Conservation (phyloP, 2,888 invertebrate species). For the Ptilodon capucinus region DNA sequence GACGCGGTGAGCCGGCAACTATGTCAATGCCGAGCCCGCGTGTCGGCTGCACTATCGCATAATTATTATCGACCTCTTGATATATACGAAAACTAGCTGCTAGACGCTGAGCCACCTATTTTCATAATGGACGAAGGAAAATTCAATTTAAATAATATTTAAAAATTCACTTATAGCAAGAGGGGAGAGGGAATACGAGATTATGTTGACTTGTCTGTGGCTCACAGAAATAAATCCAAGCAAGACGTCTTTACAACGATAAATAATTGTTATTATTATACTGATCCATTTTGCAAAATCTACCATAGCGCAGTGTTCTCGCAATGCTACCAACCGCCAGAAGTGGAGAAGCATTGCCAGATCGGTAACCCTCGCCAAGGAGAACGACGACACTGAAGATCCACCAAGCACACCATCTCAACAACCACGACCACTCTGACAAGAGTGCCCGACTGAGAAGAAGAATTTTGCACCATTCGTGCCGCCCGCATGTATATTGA, state of each 20-base stretch:
- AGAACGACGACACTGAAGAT: too few species aligned
- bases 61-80: slow-evolving; percentile 72
- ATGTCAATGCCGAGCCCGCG: slow-evolving; percentile 74
- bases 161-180: not conserved
- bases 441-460: too few species aligned
- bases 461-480: too few species aligned
- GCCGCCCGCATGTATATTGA: too few species aligned
- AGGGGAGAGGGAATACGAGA: not conserved
- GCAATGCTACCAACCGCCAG: too few species aligned
- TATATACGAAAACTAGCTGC: slow-evolving; percentile 54
- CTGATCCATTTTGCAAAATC: too few species aligned
- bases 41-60: slow-evolving; percentile 59
- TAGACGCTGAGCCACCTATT: slow-evolving; percentile 14
- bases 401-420: too few species aligned
- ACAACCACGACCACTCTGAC: too few species aligned
- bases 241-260: not conserved
- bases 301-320: too few species aligned
- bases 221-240: not conserved
- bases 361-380: too few species aligned
- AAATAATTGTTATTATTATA: not conserved
- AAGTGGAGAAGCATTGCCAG: too few species aligned
- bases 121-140: slow-evolving; percentile 1
- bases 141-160: not conserved
- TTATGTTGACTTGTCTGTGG: not conserved
- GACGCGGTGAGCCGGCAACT: slow-evolving; percentile 63